Evolutionary conservation across 2,888 invertebrate species (phyloP).

Genomic region (Pollenia labialis): DNA sequence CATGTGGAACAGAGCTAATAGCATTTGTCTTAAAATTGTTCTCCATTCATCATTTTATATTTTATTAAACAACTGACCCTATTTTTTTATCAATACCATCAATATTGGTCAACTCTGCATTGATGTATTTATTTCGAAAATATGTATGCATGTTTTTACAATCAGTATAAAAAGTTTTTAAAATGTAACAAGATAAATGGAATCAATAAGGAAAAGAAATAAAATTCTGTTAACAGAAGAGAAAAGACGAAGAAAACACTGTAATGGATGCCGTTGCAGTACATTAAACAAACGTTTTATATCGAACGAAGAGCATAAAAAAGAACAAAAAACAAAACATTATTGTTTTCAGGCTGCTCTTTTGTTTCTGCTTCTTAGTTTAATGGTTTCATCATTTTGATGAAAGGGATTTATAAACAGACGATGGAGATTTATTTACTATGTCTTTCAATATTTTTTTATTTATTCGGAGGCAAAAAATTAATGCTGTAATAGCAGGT

Average conservation of each 20-base stretch:
- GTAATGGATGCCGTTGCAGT: conserved; percentile 42
- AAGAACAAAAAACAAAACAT: not conserved
- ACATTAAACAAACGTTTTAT: conserved; percentile 27
- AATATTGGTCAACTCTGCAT: conserved; percentile 1
- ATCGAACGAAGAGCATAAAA: not conserved
- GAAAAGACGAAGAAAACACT: not conserved
- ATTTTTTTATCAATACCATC: not conserved
- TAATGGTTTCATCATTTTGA: conserved; percentile 38
- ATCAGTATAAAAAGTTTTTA: conserved; percentile 41
- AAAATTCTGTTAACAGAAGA: conserved; percentile 14
- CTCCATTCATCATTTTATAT: too few species aligned
- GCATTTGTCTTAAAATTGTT: too few species aligned
- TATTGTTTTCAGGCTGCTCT: not conserved
- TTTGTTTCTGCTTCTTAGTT: conserved; percentile 11
- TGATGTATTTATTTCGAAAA: conserved; percentile 6
- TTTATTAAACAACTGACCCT: too few species aligned
- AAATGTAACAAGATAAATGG: conserved; percentile 30
- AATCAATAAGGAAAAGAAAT: conserved; percentile 42
- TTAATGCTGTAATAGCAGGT: conserved; percentile 28
- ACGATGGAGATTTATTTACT: conserved; percentile 35
- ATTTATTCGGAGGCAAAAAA: not conserved
- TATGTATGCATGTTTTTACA: not conserved
- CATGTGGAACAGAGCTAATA: too few species aligned
- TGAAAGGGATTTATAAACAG: conserved; percentile 50
- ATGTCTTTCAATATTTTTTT: conserved; percentile 27